phyloP scores from a whole-genome alignment of 2,888 invertebrate genomes.

The Lithophane leautieri region DNA sequence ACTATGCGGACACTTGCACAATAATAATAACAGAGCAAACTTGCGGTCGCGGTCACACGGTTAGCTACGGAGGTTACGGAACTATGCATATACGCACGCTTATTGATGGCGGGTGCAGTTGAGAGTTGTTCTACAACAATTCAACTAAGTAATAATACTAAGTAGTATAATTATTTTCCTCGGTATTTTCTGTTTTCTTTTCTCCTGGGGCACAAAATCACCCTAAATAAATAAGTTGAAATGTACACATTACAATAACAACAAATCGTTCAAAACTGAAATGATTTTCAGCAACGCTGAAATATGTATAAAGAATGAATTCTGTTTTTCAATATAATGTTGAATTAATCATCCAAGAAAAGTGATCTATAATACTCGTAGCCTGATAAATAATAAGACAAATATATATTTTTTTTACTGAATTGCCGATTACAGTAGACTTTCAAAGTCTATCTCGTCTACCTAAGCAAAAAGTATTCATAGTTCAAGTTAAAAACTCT shows the following conservation, averaged over 20 bases:
- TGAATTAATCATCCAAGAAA: constrained; percentile 7
- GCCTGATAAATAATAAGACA: no score
- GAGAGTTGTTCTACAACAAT: not conserved
- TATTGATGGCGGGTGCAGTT: not conserved
- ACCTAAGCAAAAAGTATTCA: not conserved
- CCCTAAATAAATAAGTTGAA: not conserved
- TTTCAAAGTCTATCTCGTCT: not conserved
- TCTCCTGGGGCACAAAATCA: not conserved
- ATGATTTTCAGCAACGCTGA: not conserved
- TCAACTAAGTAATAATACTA: not conserved
- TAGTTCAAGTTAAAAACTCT: not conserved
- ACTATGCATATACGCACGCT: constrained; percentile 3
- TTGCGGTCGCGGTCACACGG: constrained; percentile 33
- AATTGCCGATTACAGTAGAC: not conserved
- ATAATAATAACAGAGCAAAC: constrained; percentile 59
- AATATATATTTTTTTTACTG: not conserved
- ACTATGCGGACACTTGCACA: constrained; percentile 66
- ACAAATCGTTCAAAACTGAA: not conserved
- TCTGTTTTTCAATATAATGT: not conserved
- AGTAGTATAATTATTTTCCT: not conserved
- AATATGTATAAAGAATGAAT: not conserved
- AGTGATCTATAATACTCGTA: constrained; percentile 2
- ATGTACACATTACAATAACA: not conserved
- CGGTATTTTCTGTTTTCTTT: not conserved
- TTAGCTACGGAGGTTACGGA: constrained; percentile 14